A percentile compares a stretch with the other conserved stretches of the same genome.
Conservation (phyloP, 2,888 invertebrate species). For the Sturmia bella region DNA sequence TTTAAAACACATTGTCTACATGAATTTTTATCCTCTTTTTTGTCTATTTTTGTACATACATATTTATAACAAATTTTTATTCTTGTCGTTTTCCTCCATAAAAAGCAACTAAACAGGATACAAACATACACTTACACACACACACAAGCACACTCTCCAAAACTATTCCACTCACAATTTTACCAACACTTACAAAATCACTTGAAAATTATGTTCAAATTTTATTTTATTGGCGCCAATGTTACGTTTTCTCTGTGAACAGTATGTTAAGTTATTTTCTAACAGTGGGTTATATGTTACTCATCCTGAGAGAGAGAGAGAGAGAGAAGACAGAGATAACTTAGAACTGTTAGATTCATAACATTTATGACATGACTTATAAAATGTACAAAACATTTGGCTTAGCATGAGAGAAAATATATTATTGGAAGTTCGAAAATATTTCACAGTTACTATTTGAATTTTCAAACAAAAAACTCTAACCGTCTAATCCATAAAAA, state of each 20-base stretch:
- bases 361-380: conserved; percentile 20
- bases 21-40: neutral
- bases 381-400: neutral
- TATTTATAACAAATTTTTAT: conserved; percentile 17
- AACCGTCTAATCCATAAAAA: too few relatives aligned
- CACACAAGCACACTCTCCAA: neutral
- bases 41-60: neutral
- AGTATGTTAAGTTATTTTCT: conserved; percentile 3
- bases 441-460: conserved; percentile 3
- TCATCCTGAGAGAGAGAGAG: neutral
- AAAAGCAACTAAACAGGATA: conserved; percentile 11
- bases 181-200: conserved; percentile 1
- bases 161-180: neutral
- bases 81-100: conserved; percentile 24
- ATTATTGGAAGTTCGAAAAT: neutral
- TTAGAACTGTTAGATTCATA: neutral
- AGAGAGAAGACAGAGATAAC: neutral
- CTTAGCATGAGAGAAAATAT: conserved; percentile 10
- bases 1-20: conserved; percentile 47
- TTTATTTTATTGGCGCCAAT: conserved; percentile 42
- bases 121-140: neutral
- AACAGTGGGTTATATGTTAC: neutral
- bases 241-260: neutral
- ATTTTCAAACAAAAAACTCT: conserved; percentile 2
- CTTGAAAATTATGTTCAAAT: neutral